Percentiles rank a stretch among this genome's conserved stretches.
Conservation (phyloP, 2,888 invertebrate genomes). For the Caradrina kadenii region DNA sequence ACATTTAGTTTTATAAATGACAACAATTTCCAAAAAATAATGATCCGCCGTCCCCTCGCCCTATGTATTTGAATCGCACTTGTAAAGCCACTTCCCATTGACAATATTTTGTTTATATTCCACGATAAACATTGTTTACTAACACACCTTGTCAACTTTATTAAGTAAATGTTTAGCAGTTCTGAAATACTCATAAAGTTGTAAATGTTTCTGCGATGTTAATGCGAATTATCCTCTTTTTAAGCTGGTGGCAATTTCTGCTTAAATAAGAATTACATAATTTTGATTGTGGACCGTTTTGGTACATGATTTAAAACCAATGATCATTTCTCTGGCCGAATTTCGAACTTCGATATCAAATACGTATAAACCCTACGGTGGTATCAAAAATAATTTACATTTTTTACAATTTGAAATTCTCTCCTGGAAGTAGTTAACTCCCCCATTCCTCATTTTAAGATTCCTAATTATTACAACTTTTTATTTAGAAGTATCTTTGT, state of each 20-base stretch:
- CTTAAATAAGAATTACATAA: not conserved
- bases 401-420: constrained; percentile 47
- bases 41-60: not conserved
- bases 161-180: not conserved
- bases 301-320: not conserved
- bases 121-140: constrained; percentile 1
- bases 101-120: constrained; percentile 59
- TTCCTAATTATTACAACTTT: constrained; percentile 41
- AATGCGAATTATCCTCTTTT: not conserved
- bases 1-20: constrained; percentile 21
- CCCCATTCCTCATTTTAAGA: not conserved
- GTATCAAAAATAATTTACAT: constrained; percentile 74
- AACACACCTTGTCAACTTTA: constrained; percentile 12
- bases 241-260: not conserved
- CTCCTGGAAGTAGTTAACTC: constrained; percentile 11
- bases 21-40: not conserved
- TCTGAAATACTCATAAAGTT: constrained; percentile 1
- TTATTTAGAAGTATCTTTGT: constrained; percentile 71
- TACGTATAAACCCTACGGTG: constrained; percentile 55
- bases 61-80: constrained; percentile 11
- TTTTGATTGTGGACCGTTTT: not conserved
- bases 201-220: not conserved
- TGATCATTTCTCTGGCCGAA: not conserved
- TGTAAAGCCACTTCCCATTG: constrained; percentile 72
- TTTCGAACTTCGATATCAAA: constrained; percentile 34